Base-by-base conservation (phyloP, 2,797 vertebrate species). In the Hapalemur alaotrensis region DNA sequence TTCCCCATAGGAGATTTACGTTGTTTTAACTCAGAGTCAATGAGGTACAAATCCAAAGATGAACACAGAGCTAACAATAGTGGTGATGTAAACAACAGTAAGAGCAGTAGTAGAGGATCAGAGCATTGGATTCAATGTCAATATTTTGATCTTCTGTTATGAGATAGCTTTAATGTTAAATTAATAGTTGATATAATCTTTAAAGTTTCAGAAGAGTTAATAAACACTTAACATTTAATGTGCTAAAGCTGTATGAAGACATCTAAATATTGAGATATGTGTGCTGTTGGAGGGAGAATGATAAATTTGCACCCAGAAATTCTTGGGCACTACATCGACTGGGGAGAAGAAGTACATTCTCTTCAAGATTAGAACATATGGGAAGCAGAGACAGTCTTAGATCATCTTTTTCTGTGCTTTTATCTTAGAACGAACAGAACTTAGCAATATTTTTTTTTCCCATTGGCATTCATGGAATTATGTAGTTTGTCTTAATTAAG, bases 401-500 rank as follows among this genome's bases (percentile, higher is more conserved):
- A 41, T 20, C 25, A 96, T 83, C 7, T 79, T 86, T 91, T 38
- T 78, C 75, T 84, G 12, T 95, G 54, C 50, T 78, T 97, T 97
- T 97, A 88, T 94, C 86, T 93, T 89, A 57, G 70, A 95, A 93
- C 41, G 30, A 95, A 72, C 3, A 96, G 69, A 91, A 87, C 72
- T 82, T 57, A 95, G 50, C 61, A 95, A 83, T 80, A 96, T 92
- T 84, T 95, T 52, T 41, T 41, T 91, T 32, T 72, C 69, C 23
- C 76, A 90, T 12, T 93, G 83, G 50, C 76, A 97, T 88, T 97
- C 96, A 91, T 89, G 30, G 81, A 89, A 91, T 92, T 92, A 93
- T 95, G 70, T 91, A 89, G 79, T 96, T 98, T 98, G 96, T 97
- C 96, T 97, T 97, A 97, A 98, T 98, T 98, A 97, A 97, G 98